Percentiles rank a stretch among this genome's conserved stretches.
Evolutionary conservation across 2,113 vertebrate species (phyloP).

Genomic region (Archocentrus centrarchus): DNA sequence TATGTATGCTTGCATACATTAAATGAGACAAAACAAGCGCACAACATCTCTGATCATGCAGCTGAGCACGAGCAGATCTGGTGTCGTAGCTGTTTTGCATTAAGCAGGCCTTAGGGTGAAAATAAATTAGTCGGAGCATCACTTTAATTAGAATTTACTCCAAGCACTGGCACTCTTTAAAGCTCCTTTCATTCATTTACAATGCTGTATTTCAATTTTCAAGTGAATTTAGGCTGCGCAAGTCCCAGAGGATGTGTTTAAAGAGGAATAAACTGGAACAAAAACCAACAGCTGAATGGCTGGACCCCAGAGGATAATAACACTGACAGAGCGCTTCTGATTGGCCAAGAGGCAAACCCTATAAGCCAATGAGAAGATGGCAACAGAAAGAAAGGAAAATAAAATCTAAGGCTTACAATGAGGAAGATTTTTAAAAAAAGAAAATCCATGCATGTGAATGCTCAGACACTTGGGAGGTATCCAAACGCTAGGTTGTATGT

Average conservation of each 20-base stretch:
- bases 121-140: conserved; percentile 52
- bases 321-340: conserved; percentile 13
- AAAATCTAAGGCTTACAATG: background rate
- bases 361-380: conserved; percentile 31
- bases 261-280: conserved; percentile 41
- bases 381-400: conserved; percentile 8
- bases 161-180: conserved; percentile 29
- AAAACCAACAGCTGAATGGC: conserved; percentile 53
- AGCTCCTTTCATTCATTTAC: conserved; percentile 54
- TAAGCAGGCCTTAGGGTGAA: conserved; percentile 40
- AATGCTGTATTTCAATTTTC: conserved; percentile 52
- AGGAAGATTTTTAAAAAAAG: background rate
- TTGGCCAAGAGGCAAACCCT: conserved; percentile 28
- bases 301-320: conserved; percentile 18
- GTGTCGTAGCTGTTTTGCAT: conserved; percentile 19
- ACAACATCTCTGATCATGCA: conserved; percentile 16
- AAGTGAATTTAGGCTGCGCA: conserved; percentile 20
- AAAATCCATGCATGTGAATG: background rate
- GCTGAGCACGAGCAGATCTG: conserved; percentile 27
- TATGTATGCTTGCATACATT: background rate
- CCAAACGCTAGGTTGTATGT: conserved; percentile 17
- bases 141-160: conserved; percentile 65
- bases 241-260: conserved; percentile 42
- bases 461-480: background rate
- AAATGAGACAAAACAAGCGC: background rate